Evolutionary conservation across 2,797 vertebrate genomes (phyloP), one percentile per base, ranked within the genome.

Genomic region (Xyrichtys novacula): DNA sequence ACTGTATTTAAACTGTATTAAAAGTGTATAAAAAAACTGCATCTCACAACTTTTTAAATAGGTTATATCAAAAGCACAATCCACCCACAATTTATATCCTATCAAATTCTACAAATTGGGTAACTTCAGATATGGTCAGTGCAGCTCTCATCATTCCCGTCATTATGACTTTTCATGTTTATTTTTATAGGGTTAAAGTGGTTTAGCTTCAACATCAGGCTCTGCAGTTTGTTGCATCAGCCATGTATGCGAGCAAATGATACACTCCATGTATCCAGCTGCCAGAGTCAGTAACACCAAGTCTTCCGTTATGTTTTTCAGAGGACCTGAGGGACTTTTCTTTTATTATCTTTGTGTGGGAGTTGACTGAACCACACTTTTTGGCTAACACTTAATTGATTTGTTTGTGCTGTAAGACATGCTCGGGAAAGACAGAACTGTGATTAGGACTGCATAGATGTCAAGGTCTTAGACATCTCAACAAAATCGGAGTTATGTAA

Each of bases 331-430:
- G 55, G 54, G 42, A 23, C 2, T 38, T 38, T 65, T 25, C 44
- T 74, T 58, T 49, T 55, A 22, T 74, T 50, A 48, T 66, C 47
- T 60, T 25, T 34, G 65, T 5, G 74, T 71, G 48, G 65, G 67
- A 64, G 75, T 49, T 54, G n/a, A 65, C 16, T 36, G 31, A 29
- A 38, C 4, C 36, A 26, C 56, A 29, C 53, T 73, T 39, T 46
- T 25, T 52, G 60, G 59, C 61, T 62, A 76, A 53, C 50, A 74
- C 58, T 52, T 39, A 77, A 79, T 40, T 12, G 53, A 74, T 59
- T 63, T 44, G 66, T 70, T 63, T 50, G 50, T 26, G 17, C 65
- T 44, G 43, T 20, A 52, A 67, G 50, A 44, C 10, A 2, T 43
- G 25, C 31, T 53, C 34, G 15, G 29, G 39, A 31, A 63, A 49